Base-by-base conservation (phyloP, 2,888 invertebrate species). In the Trachelus iudaicus region DNA sequence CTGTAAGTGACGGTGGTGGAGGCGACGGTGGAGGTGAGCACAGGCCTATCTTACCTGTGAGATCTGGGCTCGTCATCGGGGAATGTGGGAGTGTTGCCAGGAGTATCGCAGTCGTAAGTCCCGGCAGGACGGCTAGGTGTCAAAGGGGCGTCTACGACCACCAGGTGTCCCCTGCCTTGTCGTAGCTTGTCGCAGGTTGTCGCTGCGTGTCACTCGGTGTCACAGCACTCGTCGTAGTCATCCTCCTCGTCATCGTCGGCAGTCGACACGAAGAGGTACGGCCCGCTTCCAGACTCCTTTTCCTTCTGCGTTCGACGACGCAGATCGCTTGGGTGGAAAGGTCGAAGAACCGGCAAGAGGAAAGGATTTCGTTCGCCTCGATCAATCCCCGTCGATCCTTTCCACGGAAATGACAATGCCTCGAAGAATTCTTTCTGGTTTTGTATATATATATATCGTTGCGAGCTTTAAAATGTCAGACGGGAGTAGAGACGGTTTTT, bases 71-170 rank as follows among this genome's bases (percentile, higher is more conserved):
- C 88, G 90, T 90, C 90, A 90, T 90, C 85, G 87, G 88, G 84
- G 90, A 90, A 90, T 90, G 90, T 90, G 90, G 90, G 90, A 89
- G 90, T 90, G 90, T 88, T 90, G 87, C 86, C 73, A 31, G 73
- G 79, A 76, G 76, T 76, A 76, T 74, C 74, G 76, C 76, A 73
- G 73, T 76, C 69, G 74, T 76, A 68, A 34, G 33, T 30, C 74
- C 34, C 86, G 84, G 81, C 79, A 77, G 79, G 80, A 78, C 84
- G 77, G 79, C 81, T 85, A 89, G 89, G 90, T 89, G 90, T 90
- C 87, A 86, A 87, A 86, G 86, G 85, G 89, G 89, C 89, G 89
- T 89, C 83, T 76, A 84, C 82, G 83, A 79, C 82, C 82, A 81
- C 82, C 85, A 85, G 85, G 85, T 87, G 87, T 87, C 86, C 79